Evolutionary conservation across 2,888 invertebrate species (phyloP), one percentile per base, ranked within the genome.

Genomic region (Drosophila colorata): DNA sequence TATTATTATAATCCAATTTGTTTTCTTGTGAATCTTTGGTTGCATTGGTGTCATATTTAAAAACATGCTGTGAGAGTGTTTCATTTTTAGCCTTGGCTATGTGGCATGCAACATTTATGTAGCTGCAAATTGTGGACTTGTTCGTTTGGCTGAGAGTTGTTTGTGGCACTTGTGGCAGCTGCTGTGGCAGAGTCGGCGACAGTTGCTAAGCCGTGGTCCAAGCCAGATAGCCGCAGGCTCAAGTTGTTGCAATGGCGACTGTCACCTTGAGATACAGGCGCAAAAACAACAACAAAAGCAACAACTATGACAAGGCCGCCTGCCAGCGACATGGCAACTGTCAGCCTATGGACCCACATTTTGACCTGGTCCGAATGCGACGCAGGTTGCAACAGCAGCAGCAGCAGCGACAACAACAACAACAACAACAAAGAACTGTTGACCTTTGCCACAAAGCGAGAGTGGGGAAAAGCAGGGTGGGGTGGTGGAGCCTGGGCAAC

Each of bases 321-420:
- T 67, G 67, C 56, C 71, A 65, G 41, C 43, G 59, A 61, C 61
- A 66, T 61, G 70, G 37, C 74, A 75, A 76, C 76, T 74, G 74
- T 66, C 74, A 66, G 77, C 74, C 77, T 68, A 77, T 72, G 67
- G 60, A 55, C 68, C 43, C 56, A 65, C 64, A 68, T 58, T 73
- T 68, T 73, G 74, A 76, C 74, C 78, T 69, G 67, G 41, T 77
- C 56, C 55, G 38, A 37, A 58, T 52, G 66, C 58, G 47, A 41
- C 33, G 58, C 59, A 51, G 48, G 56, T 53, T 53, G 60, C 69
- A 64, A 14, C 40, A 59, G 49, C 13, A 57, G 28, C 40, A 7
- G 2, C 28, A 51, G 37, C 33, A 35, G 43, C 43, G 53, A 64
- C 57, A 69, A 67, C 20, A 43, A 20, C 44, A 28, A 28, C 28